A percentile compares a stretch with the other conserved stretches of the same genome.
phyloP scores from a whole-genome alignment of 2,113 vertebrate species.

The Mormoops blainvillei region DNA sequence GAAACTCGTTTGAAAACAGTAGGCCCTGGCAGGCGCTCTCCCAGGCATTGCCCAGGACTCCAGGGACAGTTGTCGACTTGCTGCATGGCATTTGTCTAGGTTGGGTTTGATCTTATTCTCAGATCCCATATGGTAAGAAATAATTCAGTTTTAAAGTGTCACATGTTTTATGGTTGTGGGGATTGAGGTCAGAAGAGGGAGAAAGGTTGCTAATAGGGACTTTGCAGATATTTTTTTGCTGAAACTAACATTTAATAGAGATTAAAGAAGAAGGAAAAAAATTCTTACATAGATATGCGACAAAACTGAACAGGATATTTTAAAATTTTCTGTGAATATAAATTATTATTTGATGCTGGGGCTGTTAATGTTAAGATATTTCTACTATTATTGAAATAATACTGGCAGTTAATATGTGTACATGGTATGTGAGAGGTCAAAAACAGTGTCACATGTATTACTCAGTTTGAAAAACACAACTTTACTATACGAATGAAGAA shows the following conservation, averaged over 20 bases:
- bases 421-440: background rate
- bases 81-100: slow-evolving; percentile 27
- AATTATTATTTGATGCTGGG: background rate
- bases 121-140: slow-evolving; percentile 68
- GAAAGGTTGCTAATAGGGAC: background rate
- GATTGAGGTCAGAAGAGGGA: slow-evolving; percentile 30
- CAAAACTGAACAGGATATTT: background rate
- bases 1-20: slow-evolving; percentile 66
- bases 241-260: slow-evolving; percentile 25
- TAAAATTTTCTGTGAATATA: background rate
- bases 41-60: slow-evolving; percentile 57
- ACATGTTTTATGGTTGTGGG: background rate
- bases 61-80: slow-evolving; percentile 45
- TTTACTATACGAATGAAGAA: background rate
- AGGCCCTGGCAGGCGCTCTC: slow-evolving; percentile 33
- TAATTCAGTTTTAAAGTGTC: slow-evolving; percentile 46
- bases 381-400: background rate
- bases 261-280: background rate
- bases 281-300: background rate
- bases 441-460: background rate
- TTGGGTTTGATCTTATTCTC: slow-evolving; percentile 67
- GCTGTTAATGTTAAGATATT: background rate
- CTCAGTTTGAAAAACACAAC: background rate
- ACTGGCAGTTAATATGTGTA: background rate
- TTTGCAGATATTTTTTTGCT: background rate